phyloP scores from a whole-genome alignment of 2,113 vertebrate species.

The Ploceus nigricollis region DNA sequence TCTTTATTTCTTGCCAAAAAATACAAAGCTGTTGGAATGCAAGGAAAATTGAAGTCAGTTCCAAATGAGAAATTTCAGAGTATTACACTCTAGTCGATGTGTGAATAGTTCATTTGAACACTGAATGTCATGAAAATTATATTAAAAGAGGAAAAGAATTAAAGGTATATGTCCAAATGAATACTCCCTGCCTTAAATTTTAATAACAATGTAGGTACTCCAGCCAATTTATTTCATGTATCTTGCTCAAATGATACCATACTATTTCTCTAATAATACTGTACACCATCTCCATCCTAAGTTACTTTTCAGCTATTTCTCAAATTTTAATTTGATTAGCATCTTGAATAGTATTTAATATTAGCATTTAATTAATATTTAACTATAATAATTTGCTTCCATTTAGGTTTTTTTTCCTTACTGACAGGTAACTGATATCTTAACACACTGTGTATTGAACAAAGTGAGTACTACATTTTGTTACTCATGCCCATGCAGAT shows the following conservation, averaged over 20 bases:
- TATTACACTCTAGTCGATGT: background rate
- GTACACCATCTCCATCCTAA: background rate
- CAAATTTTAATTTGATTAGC: background rate
- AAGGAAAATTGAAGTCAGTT: background rate
- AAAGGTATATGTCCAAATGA: background rate
- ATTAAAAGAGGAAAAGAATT: background rate
- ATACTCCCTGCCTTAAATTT: background rate
- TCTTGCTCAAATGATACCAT: background rate
- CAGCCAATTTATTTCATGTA: background rate
- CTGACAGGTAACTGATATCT: background rate
- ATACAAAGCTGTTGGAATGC: background rate
- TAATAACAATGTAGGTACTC: background rate
- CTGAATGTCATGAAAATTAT: background rate
- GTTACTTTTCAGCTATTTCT: background rate
- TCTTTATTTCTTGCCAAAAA: background rate
- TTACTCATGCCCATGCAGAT: background rate
- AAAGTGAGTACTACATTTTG: background rate
- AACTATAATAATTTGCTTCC: background rate
- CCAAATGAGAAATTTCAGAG: background rate
- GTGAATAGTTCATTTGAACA: background rate
- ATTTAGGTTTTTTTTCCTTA: background rate
- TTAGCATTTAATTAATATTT: background rate
- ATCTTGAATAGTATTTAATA: background rate
- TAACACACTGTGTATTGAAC: background rate
- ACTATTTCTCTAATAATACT: background rate